A percentile compares a stretch with the other conserved stretches of the same genome.
These are phyloP conservation scores for Kryptolebias marmoratus DNA, from an alignment of 2,113 vertebrate genomes.

Conservation along the genomic window DNA sequence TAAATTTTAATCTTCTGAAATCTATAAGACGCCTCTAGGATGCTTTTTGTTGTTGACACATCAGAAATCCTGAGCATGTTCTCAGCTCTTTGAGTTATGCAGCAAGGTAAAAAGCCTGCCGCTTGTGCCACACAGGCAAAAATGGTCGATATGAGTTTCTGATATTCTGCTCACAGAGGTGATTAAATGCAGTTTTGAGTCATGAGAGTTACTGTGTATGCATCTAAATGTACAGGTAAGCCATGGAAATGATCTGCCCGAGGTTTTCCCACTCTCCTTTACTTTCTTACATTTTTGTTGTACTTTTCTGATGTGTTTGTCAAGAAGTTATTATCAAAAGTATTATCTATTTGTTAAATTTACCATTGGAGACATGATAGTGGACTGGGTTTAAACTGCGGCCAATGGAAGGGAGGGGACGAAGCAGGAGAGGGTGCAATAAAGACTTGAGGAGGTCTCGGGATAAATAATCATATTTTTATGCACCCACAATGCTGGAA, in stretches of 20 bases:
- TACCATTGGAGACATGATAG: constrained; percentile 53
- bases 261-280: constrained; percentile 21
- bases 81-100: constrained; percentile 22
- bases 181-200: constrained; percentile 68
- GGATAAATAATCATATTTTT: constrained; percentile 83
- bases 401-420: constrained; percentile 49
- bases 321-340: constrained; percentile 33
- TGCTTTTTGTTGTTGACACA: constrained; percentile 1
- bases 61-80: constrained; percentile 8
- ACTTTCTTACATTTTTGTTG: constrained; percentile 37
- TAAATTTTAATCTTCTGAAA: constrained; percentile 9
- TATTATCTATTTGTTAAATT: constrained; percentile 40
- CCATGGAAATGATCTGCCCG: constrained; percentile 53
- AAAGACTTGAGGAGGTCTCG: constrained; percentile 67
- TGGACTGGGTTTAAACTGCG: constrained; percentile 54
- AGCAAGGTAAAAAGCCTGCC: constrained; percentile 35
- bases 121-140: constrained; percentile 3
- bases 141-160: constrained; percentile 21
- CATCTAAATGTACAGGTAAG: constrained; percentile 53
- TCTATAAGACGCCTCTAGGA: not conserved
- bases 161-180: constrained; percentile 57
- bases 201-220: constrained; percentile 48
- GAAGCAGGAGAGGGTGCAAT: constrained; percentile 63
- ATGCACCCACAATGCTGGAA: constrained; percentile 77
- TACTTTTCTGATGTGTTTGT: constrained; percentile 39